Conservation (phyloP, 2,888 invertebrate species). For the Barypeithes pellucidus region DNA sequence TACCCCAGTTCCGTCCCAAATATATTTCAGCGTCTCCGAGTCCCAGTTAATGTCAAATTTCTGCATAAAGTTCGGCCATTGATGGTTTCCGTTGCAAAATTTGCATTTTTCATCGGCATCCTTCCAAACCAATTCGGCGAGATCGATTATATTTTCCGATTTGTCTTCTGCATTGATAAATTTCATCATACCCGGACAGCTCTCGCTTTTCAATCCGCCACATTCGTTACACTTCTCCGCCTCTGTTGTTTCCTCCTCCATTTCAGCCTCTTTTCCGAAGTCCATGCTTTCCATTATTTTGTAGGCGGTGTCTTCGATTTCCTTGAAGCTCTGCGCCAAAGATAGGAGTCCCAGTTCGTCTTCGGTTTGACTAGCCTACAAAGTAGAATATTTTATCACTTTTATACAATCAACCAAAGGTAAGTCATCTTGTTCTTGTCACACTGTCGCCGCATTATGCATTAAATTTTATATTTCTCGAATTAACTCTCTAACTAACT, state of each 20-base stretch:
- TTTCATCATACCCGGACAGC: background rate
- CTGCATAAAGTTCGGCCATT: slow-evolving; percentile 27
- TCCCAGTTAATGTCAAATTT: slow-evolving; percentile 6
- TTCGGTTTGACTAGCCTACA: slow-evolving; percentile 35
- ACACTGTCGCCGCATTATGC: too few relatives aligned
- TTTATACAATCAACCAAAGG: too few relatives aligned
- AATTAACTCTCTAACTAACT: too few relatives aligned
- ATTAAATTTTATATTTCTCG: too few relatives aligned
- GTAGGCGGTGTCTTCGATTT: background rate
- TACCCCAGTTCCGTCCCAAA: slow-evolving; percentile 35
- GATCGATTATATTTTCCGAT: background rate
- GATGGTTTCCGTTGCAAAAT: slow-evolving; percentile 23
- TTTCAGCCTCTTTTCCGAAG: background rate
- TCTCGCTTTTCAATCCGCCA: background rate
- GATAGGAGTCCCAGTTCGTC: slow-evolving; percentile 2
- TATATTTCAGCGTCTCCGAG: slow-evolving; percentile 21
- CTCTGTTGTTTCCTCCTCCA: background rate
- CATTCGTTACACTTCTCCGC: background rate
- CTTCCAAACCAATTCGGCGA: slow-evolving; percentile 26
- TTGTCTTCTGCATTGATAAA: slow-evolving; percentile 1
- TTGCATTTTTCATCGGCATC: slow-evolving; percentile 21
- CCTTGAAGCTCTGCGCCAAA: background rate
- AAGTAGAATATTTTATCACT: background rate
- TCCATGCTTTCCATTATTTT: slow-evolving; percentile 1
- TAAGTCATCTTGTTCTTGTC: too few relatives aligned